Evolutionary conservation across 2,888 invertebrate genomes (phyloP).

Genomic region (Orthosia cruda): DNA sequence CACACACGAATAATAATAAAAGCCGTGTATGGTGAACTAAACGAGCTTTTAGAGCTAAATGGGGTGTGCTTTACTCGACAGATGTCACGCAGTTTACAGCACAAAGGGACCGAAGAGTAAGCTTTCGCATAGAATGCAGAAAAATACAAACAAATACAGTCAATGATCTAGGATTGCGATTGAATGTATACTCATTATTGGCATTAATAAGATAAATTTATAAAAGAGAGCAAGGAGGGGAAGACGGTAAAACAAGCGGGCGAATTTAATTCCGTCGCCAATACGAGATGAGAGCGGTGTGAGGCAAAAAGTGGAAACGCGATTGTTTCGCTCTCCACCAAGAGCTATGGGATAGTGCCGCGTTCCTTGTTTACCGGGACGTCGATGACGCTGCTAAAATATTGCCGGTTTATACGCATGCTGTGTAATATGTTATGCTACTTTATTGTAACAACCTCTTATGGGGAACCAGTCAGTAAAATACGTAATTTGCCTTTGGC

Average conservation of each 20-base stretch:
- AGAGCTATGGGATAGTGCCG: constrained; percentile 72
- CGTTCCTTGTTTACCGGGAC: constrained; percentile 60
- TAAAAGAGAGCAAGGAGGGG: constrained; percentile 76
- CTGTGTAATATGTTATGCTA: constrained; percentile 6
- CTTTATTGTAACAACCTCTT: neutral
- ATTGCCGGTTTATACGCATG: constrained; percentile 11
- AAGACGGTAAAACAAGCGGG: constrained; percentile 83
- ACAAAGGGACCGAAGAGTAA: constrained; percentile 58
- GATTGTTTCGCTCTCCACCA: constrained; percentile 82
- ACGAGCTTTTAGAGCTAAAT: constrained; percentile 73
- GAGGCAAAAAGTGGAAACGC: constrained; percentile 85
- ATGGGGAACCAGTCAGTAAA: constrained; percentile 1
- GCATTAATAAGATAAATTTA: constrained; percentile 77
- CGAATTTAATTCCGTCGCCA: constrained; percentile 86
- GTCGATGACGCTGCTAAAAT: constrained; percentile 71
- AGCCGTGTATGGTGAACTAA: constrained; percentile 69
- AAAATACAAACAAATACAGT: constrained; percentile 7
- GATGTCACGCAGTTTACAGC: constrained; percentile 69
- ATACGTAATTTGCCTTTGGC: neutral
- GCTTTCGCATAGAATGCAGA: constrained; percentile 7
- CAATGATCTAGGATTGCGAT: constrained; percentile 42
- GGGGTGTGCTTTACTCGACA: constrained; percentile 75
- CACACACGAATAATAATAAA: constrained; percentile 77
- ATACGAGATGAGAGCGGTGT: constrained; percentile 83
- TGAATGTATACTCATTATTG: constrained; percentile 80